Base-by-base conservation (phyloP, 1,140 invertebrate species). In the Drosophila orosa region DNA sequence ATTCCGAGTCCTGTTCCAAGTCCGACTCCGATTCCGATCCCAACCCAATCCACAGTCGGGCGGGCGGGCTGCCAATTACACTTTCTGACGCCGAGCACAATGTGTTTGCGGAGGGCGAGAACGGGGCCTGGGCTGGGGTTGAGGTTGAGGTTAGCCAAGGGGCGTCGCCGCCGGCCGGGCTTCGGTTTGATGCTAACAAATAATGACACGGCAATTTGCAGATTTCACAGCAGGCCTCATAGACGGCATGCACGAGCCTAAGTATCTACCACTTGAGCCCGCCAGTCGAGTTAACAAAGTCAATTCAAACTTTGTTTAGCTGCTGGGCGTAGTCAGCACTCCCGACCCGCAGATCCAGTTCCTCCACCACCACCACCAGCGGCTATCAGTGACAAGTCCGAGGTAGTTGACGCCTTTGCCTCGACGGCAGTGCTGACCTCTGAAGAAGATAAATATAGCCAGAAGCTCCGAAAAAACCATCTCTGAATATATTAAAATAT, bases 141-240 rank as follows among this genome's bases (percentile, higher is more conserved):
- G 33, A 15, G 60, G 60, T 63, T 63, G 58, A 60, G 55, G 35
- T 15, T 63, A 39, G 54, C 60, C 60, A 60, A 17, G 55, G 60
- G 60, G 60, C 60, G 60, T 54, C 50, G 50, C 50, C 13, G 19
- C 50, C 50, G 65, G 40, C 33, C 45, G 67, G 42, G 50, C 33
- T 58, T 61, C 60, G 65, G 76, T 67, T 91, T 91, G 90, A 91
- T 80, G 68, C 80, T 91, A 91, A 91, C 90, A 91, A 91, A 91
- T 91, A 91, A 91, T 91, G 90, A 90, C 90, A 91, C 84, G 86
- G 86, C 90, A 91, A 91, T 91, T 91, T 91, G 90, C 90, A 90
- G 86, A 91, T 89, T 90, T 91, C 90, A 90, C 83, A 91, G 86
- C 86, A 90, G 75, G 81, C 67, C 68, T 52, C 59, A 67, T 69